Conservation (phyloP, 2,113 vertebrate species). For the Heteronetta atricapilla region DNA sequence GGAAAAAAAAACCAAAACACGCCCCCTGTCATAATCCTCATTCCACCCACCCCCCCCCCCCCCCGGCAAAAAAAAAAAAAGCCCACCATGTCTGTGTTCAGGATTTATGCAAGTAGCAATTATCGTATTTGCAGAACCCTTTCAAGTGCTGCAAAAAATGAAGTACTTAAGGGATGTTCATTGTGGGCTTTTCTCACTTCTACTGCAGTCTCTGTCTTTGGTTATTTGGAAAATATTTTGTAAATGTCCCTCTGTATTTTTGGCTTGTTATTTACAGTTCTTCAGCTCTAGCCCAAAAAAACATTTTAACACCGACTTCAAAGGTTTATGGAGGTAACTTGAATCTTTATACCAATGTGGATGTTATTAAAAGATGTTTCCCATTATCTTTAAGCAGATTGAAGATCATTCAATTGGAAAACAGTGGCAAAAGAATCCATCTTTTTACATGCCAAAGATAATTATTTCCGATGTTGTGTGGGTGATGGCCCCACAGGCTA, state of each 20-base stretch:
- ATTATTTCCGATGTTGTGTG: neutral
- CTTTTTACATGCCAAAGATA: neutral
- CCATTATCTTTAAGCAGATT: neutral
- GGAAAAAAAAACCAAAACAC: too few species aligned
- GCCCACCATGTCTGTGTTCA: neutral
- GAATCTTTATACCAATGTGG: neutral
- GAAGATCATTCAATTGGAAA: neutral
- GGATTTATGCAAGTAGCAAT: neutral
- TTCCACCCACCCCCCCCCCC: too few species aligned
- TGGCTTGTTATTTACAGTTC: neutral
- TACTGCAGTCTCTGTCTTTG: neutral
- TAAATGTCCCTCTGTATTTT: neutral
- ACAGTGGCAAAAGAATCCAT: neutral
- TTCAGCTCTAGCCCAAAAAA: neutral
- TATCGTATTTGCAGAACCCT: neutral
- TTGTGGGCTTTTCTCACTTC: neutral
- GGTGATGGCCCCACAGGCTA: neutral
- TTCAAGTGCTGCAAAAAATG: neutral
- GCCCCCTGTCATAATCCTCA: too few species aligned
- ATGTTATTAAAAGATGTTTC: neutral
- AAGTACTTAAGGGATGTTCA: neutral
- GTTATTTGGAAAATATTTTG: neutral
- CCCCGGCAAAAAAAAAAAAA: neutral
- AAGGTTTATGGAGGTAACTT: neutral
- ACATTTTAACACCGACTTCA: neutral